Evolutionary conservation across 2,888 invertebrate genomes (phyloP).

Genomic region (Perithous albicinctus): DNA sequence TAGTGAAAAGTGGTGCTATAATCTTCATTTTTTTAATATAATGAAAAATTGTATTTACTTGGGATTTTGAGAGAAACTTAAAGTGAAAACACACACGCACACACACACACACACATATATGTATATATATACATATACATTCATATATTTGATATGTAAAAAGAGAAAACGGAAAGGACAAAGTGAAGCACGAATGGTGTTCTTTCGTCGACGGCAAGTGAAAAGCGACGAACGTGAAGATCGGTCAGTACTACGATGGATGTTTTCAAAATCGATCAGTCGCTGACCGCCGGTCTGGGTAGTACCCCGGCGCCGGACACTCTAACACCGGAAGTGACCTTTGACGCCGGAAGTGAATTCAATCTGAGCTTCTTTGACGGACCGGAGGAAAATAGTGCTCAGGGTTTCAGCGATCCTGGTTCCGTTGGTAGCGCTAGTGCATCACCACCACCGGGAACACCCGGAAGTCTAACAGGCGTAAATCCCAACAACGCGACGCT

Average conservation of each 20-base stretch:
- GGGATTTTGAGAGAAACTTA: background rate
- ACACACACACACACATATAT: background rate
- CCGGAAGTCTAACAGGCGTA: slow-evolving; percentile 75
- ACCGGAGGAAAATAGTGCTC: slow-evolving; percentile 88
- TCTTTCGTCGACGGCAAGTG: slow-evolving; percentile 60
- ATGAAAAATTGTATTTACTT: background rate
- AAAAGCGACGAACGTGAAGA: slow-evolving; percentile 57
- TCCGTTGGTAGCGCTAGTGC: slow-evolving; percentile 86
- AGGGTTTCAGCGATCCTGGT: slow-evolving; percentile 89
- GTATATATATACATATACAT: background rate
- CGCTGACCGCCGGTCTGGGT: slow-evolving; percentile 88
- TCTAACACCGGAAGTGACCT: slow-evolving; percentile 88
- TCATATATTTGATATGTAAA: background rate
- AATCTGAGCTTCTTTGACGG: slow-evolving; percentile 93
- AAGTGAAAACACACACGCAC: background rate
- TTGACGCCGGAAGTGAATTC: slow-evolving; percentile 92
- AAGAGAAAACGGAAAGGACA: slow-evolving; percentile 2
- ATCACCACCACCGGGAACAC: slow-evolving; percentile 82
- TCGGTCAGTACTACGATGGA: slow-evolving; percentile 86
- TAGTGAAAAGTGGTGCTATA: slow-evolving; percentile 7
- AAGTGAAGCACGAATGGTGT: slow-evolving; percentile 75
- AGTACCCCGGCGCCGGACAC: slow-evolving; percentile 88
- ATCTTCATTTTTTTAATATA: background rate
- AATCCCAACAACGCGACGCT: slow-evolving; percentile 78
- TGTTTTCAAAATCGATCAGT: slow-evolving; percentile 90